Conservation (phyloP, 2,113 vertebrate genomes). For the Uria lomvia region DNA sequence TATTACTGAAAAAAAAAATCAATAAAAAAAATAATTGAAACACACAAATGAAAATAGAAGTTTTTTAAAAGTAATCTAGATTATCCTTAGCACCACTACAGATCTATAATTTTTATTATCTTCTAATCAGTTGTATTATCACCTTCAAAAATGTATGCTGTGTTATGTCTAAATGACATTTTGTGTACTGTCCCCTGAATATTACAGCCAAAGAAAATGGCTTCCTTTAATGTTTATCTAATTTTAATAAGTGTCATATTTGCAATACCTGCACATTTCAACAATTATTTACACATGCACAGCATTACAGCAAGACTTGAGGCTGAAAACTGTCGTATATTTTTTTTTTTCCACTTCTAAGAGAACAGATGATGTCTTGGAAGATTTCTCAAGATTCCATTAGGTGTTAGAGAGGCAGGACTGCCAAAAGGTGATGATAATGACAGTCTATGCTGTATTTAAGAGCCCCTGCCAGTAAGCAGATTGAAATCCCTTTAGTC, state of each 20-base stretch:
- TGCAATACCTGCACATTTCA: neutral
- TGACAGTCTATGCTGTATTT: neutral
- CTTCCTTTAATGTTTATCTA: neutral
- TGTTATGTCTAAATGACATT: neutral
- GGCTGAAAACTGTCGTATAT: neutral
- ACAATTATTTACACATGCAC: neutral
- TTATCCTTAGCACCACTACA: neutral
- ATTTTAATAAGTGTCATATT: neutral
- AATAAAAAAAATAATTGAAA: neutral
- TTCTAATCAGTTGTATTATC: neutral
- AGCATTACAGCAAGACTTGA: neutral
- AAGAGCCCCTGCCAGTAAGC: neutral
- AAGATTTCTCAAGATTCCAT: neutral
- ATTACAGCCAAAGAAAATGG: neutral
- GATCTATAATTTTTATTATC: neutral
- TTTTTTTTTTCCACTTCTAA: neutral
- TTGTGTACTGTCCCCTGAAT: neutral
- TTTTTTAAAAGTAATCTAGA: neutral
- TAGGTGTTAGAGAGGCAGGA: neutral
- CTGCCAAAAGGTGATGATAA: neutral
- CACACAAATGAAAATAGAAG: neutral
- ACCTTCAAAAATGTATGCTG: neutral
- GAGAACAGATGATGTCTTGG: neutral
- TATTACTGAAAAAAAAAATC: neutral
- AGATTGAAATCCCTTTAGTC: neutral